These are phyloP conservation scores for Ficedula albicollis DNA, from an alignment of 2,797 vertebrate genomes.

Conservation along the genomic window DNA sequence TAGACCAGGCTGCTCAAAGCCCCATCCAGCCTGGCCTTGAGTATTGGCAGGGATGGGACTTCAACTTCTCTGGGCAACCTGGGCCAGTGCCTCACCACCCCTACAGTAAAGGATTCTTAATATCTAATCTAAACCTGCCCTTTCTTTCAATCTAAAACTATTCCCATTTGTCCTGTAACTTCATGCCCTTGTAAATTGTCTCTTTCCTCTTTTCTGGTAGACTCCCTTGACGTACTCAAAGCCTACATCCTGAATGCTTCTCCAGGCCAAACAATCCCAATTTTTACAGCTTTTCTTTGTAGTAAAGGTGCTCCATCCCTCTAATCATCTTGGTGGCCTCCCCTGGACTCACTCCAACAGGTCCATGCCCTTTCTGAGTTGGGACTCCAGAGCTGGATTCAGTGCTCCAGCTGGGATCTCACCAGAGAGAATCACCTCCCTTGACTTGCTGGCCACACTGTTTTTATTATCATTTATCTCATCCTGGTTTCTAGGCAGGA, in stretches of 20 bases:
- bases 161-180: neutral
- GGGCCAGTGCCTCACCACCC: neutral
- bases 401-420: neutral
- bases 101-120: neutral
- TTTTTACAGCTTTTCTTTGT: neutral
- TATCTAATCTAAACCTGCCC: neutral
- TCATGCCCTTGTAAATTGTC: neutral
- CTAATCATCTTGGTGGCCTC: neutral
- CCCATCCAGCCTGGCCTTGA: neutral
- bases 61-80: neutral
- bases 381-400: neutral
- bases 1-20: neutral
- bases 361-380: neutral
- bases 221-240: accelerated
- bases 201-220: neutral
- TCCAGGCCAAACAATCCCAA: neutral
- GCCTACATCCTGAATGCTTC: neutral
- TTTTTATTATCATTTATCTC: neutral
- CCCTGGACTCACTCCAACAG: neutral
- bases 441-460: too few species aligned
- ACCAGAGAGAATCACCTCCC: neutral
- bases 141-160: neutral
- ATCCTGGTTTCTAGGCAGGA: neutral
- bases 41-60: neutral
- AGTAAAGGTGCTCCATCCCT: neutral